phyloP scores from a whole-genome alignment of 2,113 vertebrate species.

The Etheostoma cragini region DNA sequence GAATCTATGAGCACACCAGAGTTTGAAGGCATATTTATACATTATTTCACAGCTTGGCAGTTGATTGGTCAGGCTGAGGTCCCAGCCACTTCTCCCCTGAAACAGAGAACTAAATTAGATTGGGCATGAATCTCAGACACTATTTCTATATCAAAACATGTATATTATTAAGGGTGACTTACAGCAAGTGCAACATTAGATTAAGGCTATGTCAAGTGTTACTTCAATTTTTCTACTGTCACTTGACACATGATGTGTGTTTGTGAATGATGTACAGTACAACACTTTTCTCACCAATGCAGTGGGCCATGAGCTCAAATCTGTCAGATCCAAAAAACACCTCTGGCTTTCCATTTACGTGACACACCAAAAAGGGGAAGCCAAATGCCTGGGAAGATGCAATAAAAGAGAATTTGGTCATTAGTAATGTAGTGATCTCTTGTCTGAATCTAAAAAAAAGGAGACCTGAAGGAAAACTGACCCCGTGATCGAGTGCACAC shows the following conservation, averaged over 20 bases:
- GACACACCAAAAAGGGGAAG: conserved; percentile 87
- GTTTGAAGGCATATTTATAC: conserved; percentile 12
- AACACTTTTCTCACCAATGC: conserved; percentile 86
- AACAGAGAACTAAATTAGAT: conserved; percentile 53
- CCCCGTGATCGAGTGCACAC: conserved; percentile 86
- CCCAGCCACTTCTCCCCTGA: conserved; percentile 85
- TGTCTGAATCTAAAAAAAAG: neutral
- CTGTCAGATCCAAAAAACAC: conserved; percentile 93
- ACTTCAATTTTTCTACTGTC: neutral
- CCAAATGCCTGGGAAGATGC: conserved; percentile 87
- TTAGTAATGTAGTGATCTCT: neutral
- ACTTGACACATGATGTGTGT: neutral
- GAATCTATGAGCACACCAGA: neutral
- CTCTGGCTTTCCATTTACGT: conserved; percentile 84
- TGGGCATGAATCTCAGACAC: neutral
- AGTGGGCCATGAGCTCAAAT: conserved; percentile 89
- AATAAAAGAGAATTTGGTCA: neutral
- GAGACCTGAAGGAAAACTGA: conserved; percentile 68
- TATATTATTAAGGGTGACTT: neutral
- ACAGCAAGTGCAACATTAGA: too few species aligned
- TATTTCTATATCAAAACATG: too few species aligned
- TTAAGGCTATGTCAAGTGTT: neutral
- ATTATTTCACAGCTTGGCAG: conserved; percentile 74
- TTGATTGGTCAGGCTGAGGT: conserved; percentile 68
- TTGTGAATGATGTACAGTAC: neutral